Evolutionary conservation across 2,113 vertebrate genomes (phyloP).

Genomic region (Alethe castanea): DNA sequence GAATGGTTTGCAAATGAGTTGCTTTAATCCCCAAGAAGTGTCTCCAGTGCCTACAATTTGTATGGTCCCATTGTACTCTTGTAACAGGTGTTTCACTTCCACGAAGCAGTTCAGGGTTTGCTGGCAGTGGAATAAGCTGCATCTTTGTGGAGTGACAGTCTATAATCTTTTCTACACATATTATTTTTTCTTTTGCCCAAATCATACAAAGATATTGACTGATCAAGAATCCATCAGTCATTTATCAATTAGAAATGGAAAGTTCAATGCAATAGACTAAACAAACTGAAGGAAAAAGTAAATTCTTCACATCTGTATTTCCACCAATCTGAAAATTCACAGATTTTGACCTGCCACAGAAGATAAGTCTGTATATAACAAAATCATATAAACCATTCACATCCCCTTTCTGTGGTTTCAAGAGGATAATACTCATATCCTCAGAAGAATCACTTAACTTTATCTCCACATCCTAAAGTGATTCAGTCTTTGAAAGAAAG

Average conservation of each 20-base stretch:
- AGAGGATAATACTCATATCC: constrained; percentile 38
- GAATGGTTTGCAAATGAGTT: constrained; percentile 29
- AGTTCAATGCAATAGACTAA: background rate
- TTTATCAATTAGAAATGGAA: background rate
- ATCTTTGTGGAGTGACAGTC: background rate
- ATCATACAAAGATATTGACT: background rate
- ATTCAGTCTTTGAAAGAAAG: constrained; percentile 16
- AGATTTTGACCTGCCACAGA: background rate
- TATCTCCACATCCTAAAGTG: constrained; percentile 52
- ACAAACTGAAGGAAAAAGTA: background rate
- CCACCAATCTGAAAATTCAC: background rate
- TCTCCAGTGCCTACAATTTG: background rate
- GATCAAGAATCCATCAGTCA: background rate
- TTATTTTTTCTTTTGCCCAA: background rate
- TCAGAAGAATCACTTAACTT: constrained; percentile 32
- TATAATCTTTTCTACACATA: background rate
- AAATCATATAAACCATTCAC: background rate
- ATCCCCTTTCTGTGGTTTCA: constrained; percentile 13
- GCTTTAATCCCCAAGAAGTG: background rate
- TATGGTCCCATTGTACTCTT: background rate
- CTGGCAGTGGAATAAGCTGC: background rate
- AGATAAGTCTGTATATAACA: background rate
- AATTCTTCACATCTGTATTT: background rate
- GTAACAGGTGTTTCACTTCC: constrained; percentile 39
- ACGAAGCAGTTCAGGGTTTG: background rate